A percentile compares a stretch with the other conserved stretches of the same genome.
Conservation (phyloP, 2,888 invertebrate genomes). For the Nineta flava region DNA sequence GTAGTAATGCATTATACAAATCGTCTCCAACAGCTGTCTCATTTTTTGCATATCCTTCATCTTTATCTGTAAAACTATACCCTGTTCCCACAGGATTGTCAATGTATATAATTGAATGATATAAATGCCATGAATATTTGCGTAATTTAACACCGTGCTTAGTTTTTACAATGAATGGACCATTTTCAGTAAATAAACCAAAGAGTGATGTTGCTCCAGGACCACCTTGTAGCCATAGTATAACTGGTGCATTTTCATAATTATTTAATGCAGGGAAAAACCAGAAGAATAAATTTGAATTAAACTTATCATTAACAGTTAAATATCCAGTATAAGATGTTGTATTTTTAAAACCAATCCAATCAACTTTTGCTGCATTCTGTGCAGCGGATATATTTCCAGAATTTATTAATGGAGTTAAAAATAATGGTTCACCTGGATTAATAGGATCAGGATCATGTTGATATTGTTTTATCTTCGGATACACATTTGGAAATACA, state of each 20-base stretch:
- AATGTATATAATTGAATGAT: constrained; percentile 70
- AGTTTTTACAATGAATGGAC: constrained; percentile 46
- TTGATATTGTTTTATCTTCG: constrained; percentile 12
- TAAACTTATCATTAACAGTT: constrained; percentile 60
- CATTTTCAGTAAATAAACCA: constrained; percentile 72
- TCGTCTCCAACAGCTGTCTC: constrained; percentile 68
- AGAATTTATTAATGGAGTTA: constrained; percentile 56
- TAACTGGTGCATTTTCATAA: constrained; percentile 45
- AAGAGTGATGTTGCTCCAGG: constrained; percentile 68
- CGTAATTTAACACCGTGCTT: constrained; percentile 32
- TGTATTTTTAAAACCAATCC: constrained; percentile 35
- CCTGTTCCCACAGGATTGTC: constrained; percentile 91
- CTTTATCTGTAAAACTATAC: constrained; percentile 70
- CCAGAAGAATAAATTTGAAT: constrained; percentile 85
- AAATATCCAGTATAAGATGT: constrained; percentile 57
- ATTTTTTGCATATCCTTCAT: constrained; percentile 61
- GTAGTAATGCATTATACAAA: constrained; percentile 55
- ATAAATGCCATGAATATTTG: constrained; percentile 63
- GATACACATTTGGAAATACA: constrained; percentile 12
- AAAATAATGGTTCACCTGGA: constrained; percentile 46
- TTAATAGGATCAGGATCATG: constrained; percentile 19
- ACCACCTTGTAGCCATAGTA: constrained; percentile 77
- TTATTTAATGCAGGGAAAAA: constrained; percentile 61
- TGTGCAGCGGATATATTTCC: constrained; percentile 53
- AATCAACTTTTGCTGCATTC: constrained; percentile 33